These are phyloP conservation scores for Coluber constrictor DNA, from an alignment of 2,797 vertebrate species.

Conservation along the genomic window DNA sequence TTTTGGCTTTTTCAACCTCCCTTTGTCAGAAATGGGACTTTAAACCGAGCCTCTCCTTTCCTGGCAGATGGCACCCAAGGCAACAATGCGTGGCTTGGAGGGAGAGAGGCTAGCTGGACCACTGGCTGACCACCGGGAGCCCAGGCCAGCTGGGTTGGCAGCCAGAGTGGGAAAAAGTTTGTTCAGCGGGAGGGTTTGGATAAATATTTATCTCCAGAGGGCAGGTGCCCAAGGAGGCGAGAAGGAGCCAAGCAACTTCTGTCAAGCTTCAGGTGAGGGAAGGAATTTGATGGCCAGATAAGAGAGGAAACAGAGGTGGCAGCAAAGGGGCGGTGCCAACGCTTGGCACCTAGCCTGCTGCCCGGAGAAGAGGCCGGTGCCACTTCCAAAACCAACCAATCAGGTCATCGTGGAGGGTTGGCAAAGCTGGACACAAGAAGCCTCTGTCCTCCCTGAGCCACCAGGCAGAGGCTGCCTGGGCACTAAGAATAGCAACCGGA, in stretches of 20 bases:
- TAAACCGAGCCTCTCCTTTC: neutral
- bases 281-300: neutral
- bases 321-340: neutral
- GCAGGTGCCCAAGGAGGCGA: neutral
- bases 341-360: neutral
- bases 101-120: neutral
- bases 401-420: neutral
- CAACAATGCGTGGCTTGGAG: neutral
- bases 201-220: neutral
- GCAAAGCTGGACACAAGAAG: neutral
- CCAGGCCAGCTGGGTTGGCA: neutral
- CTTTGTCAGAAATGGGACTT: neutral
- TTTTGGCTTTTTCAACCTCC: neutral
- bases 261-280: neutral
- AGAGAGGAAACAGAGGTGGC: neutral
- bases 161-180: neutral
- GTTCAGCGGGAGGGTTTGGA: neutral
- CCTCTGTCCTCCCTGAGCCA: neutral
- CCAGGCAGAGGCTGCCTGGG: neutral
- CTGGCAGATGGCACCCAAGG: too few species aligned
- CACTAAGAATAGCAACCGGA: neutral
- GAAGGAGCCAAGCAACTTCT: neutral
- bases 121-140: neutral
- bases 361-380: neutral
- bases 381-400: neutral